A percentile compares a stretch with the other conserved stretches of the same genome.
Evolutionary conservation across 2,888 invertebrate genomes (phyloP).

Genomic region (Agriopis aurantiaria): DNA sequence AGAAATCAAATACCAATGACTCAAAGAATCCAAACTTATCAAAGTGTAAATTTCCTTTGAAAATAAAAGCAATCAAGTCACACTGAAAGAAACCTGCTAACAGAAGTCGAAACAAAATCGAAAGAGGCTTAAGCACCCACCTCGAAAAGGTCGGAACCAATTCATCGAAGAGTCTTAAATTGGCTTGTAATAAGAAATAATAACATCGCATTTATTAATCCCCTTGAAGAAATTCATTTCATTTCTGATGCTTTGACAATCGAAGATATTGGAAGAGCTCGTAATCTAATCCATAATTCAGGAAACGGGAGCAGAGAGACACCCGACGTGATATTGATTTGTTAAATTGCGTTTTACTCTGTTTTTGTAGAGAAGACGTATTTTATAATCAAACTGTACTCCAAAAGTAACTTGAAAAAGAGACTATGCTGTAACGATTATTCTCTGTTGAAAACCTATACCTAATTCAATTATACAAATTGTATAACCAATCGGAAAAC

Average conservation of each 20-base stretch:
- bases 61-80: slow-evolving; percentile 23
- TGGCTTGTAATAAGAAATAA: slow-evolving; percentile 46
- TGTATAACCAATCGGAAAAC: too few relatives aligned
- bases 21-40: slow-evolving; percentile 8
- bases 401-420: background rate
- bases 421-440: background rate
- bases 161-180: slow-evolving; percentile 41
- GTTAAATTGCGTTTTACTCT: slow-evolving; percentile 12
- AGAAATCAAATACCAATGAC: background rate
- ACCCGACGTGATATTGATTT: slow-evolving; percentile 40
- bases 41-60: slow-evolving; percentile 19
- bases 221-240: slow-evolving; percentile 46
- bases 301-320: slow-evolving; percentile 32
- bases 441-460: too few relatives aligned
- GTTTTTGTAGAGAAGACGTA: background rate
- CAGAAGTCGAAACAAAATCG: slow-evolving; percentile 21
- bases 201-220: slow-evolving; percentile 41
- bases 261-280: slow-evolving; percentile 44
- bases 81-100: slow-evolving; percentile 13
- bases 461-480: too few relatives aligned
- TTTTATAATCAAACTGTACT: background rate
- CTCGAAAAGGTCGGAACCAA: slow-evolving; percentile 29
- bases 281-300: slow-evolving; percentile 53
- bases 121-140: slow-evolving; percentile 24
- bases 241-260: slow-evolving; percentile 45